Percentiles rank a stretch among this genome's conserved stretches.
phyloP scores from a whole-genome alignment of 2,113 vertebrate species.

The Albula goreensis region DNA sequence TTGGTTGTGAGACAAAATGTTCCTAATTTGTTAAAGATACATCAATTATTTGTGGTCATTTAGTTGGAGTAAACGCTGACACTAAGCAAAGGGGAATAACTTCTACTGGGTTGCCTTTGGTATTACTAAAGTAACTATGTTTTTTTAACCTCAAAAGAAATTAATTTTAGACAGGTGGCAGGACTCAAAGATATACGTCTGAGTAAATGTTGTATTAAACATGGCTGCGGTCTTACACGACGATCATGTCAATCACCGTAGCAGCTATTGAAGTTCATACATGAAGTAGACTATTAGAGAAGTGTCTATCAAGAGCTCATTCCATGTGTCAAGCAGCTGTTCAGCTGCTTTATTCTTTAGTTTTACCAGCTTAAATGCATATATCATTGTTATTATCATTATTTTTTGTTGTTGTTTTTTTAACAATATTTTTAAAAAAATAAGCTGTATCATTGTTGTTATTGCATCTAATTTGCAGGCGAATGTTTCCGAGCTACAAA shows the following conservation, averaged over 20 bases:
- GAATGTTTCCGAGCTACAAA: slow-evolving; percentile 98
- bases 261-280: neutral
- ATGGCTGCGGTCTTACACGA: neutral
- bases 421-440: neutral
- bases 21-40: neutral
- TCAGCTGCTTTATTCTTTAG: neutral
- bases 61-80: neutral
- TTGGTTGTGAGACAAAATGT: neutral
- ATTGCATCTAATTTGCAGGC: slow-evolving; percentile 59
- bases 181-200: neutral
- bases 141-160: neutral
- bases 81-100: neutral
- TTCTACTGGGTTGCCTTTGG: neutral
- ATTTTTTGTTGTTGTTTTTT: slow-evolving; percentile 4
- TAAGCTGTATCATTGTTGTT: neutral
- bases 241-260: neutral
- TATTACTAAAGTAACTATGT: neutral
- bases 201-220: neutral
- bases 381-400: neutral
- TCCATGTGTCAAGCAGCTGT: neutral
- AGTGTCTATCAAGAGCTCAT: neutral
- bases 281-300: neutral
- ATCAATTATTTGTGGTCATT: neutral
- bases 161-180: neutral
- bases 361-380: too few species aligned